Conservation (phyloP, 1,140 invertebrate genomes). For the Eubasilissa regina region DNA sequence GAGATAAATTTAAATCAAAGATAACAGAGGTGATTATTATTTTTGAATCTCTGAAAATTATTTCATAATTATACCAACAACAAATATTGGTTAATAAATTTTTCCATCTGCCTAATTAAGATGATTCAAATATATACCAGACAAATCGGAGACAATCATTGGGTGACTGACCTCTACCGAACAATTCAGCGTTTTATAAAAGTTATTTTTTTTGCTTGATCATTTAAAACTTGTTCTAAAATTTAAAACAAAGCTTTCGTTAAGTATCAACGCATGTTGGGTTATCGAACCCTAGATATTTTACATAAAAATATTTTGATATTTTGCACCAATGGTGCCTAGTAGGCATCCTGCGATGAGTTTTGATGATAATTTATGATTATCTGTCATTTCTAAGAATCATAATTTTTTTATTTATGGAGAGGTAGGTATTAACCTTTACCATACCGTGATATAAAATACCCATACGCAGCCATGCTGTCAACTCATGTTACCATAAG, state of each 20-base stretch:
- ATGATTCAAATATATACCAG: neutral
- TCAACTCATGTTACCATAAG: no score
- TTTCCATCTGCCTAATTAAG: neutral
- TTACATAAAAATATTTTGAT: neutral
- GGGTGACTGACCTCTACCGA: neutral
- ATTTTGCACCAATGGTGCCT: slow-evolving; percentile 6
- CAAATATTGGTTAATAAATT: no score
- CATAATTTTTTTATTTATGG: no score
- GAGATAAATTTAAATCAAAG: no score
- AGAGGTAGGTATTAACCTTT: no score
- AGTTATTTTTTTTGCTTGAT: neutral
- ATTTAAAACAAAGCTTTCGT: no score
- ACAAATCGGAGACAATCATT: neutral
- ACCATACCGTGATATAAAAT: no score
- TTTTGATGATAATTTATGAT: slow-evolving; percentile 7
- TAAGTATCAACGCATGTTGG: neutral
- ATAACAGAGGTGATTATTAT: no score
- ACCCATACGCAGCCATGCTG: no score
- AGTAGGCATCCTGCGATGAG: neutral
- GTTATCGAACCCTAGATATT: neutral
- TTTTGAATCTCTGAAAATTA: no score
- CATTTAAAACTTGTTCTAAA: slow-evolving; percentile 2
- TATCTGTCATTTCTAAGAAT: neutral
- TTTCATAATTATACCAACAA: no score
- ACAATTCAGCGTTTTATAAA: neutral